These are phyloP conservation scores for Chrysopa pallens DNA, from an alignment of 1,140 invertebrate species.

Conservation along the genomic window DNA sequence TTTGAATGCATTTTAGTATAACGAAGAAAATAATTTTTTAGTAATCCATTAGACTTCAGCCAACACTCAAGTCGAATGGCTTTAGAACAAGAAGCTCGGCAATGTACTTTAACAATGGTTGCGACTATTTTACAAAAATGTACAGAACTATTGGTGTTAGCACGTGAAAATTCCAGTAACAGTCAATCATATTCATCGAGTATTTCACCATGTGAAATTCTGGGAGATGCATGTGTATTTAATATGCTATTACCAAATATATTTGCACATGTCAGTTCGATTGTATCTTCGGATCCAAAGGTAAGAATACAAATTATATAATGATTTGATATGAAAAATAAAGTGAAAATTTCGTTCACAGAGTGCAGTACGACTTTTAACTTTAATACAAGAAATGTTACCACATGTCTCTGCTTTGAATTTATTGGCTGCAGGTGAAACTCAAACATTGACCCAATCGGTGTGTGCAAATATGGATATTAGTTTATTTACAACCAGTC, in stretches of 20 bases:
- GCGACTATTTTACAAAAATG: slow-evolving; percentile 51
- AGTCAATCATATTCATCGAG: slow-evolving; percentile 25
- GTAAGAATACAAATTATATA: slow-evolving; percentile 25
- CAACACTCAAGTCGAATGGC: slow-evolving; percentile 39
- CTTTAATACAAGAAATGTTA: slow-evolving; percentile 74
- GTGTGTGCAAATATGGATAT: slow-evolving; percentile 8
- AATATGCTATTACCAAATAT: slow-evolving; percentile 60
- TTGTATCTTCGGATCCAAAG: slow-evolving; percentile 64
- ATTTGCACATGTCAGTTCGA: slow-evolving; percentile 60
- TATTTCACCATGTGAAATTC: slow-evolving; percentile 29
- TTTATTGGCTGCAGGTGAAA: slow-evolving; percentile 31
- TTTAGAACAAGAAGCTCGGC: slow-evolving; percentile 50
- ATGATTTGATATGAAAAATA: slow-evolving; percentile 2
- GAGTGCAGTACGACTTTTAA: slow-evolving; percentile 83
- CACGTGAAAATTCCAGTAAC: slow-evolving; percentile 39
- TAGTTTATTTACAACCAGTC: slow-evolving; percentile 42
- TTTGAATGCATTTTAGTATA: no score
- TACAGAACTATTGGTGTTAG: slow-evolving; percentile 51
- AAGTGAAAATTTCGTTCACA: slow-evolving; percentile 14
- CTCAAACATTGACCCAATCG: slow-evolving; percentile 17
- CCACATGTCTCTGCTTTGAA: slow-evolving; percentile 80
- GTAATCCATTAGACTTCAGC: slow-evolving; percentile 44
- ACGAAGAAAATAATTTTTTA: slow-evolving; percentile 12
- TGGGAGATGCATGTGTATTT: slow-evolving; percentile 35
- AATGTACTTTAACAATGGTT: slow-evolving; percentile 51